These are phyloP conservation scores for Anastrepha ludens DNA, from an alignment of 1,140 invertebrate species.

Conservation along the genomic window DNA sequence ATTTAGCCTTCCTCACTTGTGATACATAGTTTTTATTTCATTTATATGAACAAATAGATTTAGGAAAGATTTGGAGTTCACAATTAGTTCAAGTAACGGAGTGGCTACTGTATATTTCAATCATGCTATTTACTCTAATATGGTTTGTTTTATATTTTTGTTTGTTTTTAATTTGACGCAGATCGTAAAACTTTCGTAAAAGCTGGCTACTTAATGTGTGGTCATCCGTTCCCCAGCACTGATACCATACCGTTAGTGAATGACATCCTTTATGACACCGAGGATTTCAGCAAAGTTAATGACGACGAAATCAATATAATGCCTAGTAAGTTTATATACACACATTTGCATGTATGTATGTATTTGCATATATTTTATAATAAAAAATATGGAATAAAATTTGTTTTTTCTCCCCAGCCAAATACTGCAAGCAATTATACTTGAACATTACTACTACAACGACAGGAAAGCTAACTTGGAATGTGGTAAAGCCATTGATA, in stretches of 20 bases:
- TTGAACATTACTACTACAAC: conserved; percentile 77
- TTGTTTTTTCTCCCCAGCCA: conserved; percentile 72
- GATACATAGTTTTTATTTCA: no score
- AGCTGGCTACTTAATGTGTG: conserved; percentile 78
- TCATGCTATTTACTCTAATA: no score
- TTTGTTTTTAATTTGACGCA: conserved; percentile 48
- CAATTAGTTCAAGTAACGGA: no score
- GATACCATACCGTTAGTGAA: conserved; percentile 72
- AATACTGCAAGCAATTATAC: conserved; percentile 79
- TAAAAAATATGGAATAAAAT: background rate
- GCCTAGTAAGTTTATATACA: conserved; percentile 76
- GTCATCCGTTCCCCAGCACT: conserved; percentile 75
- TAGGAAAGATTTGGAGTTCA: no score
- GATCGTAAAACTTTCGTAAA: conserved; percentile 73
- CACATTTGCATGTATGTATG: no score
- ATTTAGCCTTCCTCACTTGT: no score
- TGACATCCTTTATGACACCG: conserved; percentile 74
- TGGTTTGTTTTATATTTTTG: no score
- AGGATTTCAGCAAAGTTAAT: conserved; percentile 75
- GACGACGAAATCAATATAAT: conserved; percentile 76
- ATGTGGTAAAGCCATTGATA: conserved; percentile 80
- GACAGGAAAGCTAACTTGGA: conserved; percentile 81
- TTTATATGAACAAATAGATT: no score
- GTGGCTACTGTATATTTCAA: no score
- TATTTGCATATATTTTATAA: background rate